phyloP scores from a whole-genome alignment of 2,113 vertebrate species.

The Mustela lutreola region DNA sequence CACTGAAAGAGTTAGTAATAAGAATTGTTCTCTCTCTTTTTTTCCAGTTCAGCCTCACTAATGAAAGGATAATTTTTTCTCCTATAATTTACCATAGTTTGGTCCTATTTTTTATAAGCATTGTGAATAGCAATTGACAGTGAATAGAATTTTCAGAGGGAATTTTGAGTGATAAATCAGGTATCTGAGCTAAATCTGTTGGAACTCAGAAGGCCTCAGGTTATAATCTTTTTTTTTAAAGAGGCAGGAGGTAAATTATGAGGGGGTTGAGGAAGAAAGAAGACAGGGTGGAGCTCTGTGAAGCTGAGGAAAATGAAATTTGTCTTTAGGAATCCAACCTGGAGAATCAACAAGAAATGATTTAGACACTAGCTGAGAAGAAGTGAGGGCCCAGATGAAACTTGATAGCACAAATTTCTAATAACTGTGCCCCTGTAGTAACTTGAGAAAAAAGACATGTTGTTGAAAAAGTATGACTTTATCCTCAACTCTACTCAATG shows the following conservation, averaged over 20 bases:
- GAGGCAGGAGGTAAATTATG: not conserved
- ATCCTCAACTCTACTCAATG: not conserved
- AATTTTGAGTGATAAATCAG: not conserved
- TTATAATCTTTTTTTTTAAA: not conserved
- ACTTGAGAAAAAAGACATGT: not conserved
- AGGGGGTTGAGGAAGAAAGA: not conserved
- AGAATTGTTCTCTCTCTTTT: not conserved
- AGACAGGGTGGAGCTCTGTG: not conserved
- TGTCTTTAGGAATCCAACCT: slow-evolving; percentile 3
- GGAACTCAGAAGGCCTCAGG: not conserved
- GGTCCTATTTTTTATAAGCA: not conserved
- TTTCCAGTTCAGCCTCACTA: not conserved
- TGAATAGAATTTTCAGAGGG: not conserved
- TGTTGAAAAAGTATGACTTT: not conserved
- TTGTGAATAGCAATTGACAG: not conserved
- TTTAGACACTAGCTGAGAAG: not conserved
- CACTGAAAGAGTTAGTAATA: not conserved
- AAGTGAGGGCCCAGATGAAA: not conserved
- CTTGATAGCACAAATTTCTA: not conserved
- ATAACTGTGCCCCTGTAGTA: not conserved
- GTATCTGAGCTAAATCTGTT: not conserved
- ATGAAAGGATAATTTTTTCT: not conserved
- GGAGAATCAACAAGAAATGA: not conserved
- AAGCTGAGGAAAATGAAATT: not conserved
- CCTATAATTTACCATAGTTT: not conserved